These are phyloP conservation scores for Dryocosmus kuriphilus DNA, from an alignment of 2,888 invertebrate species.

Conservation along the genomic window DNA sequence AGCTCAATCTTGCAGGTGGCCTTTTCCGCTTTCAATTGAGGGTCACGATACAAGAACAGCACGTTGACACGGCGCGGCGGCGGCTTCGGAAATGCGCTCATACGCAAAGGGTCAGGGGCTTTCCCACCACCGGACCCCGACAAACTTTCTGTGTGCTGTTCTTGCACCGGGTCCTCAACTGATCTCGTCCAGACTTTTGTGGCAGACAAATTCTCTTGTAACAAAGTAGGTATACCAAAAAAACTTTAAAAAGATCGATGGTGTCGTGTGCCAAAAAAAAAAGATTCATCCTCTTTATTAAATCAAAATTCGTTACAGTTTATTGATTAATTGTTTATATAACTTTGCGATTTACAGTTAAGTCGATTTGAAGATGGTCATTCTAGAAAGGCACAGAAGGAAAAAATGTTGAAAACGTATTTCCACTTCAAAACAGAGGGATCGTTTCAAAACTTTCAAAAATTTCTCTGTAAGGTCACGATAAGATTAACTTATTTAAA, in stretches of 20 bases:
- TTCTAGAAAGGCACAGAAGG: neutral
- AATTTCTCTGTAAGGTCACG: neutral
- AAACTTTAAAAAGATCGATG: slow-evolving; percentile 20
- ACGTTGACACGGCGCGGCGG: too few relatives aligned
- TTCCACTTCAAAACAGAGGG: neutral
- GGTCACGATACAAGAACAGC: too few relatives aligned
- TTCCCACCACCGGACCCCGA: too few relatives aligned
- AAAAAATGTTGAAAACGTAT: neutral
- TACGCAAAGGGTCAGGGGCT: too few relatives aligned
- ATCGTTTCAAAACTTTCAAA: neutral
- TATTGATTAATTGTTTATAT: neutral
- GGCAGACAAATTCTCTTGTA: slow-evolving; percentile 1
- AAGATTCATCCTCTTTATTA: neutral
- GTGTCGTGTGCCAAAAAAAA: slow-evolving; percentile 3
- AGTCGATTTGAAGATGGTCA: too few relatives aligned
- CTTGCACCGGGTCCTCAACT: too few relatives aligned
- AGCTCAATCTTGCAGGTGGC: slow-evolving; percentile 22
- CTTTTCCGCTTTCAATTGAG: slow-evolving; percentile 31
- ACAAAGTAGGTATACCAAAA: slow-evolving; percentile 3
- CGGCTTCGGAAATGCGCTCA: too few relatives aligned
- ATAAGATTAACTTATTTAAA: neutral
- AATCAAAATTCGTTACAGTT: neutral
- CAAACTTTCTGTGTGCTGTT: too few relatives aligned
- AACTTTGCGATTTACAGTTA: too few relatives aligned
- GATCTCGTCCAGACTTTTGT: slow-evolving; percentile 16